phyloP scores from a whole-genome alignment of 2,113 vertebrate genomes.

The Tragelaphus imberbis region DNA sequence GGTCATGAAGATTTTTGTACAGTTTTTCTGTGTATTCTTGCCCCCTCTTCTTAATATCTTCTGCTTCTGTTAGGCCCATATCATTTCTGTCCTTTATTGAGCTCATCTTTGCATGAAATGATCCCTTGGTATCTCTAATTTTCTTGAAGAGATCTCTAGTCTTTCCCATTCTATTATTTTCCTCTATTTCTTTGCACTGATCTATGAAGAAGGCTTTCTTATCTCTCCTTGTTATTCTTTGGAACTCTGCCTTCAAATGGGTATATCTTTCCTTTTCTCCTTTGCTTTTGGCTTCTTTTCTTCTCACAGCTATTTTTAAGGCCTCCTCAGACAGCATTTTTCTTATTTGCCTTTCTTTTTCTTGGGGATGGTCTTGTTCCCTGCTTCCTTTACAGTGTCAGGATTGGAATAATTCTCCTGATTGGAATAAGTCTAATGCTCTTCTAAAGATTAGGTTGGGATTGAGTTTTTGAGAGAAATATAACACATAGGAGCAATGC shows the following conservation, averaged over 20 bases:
- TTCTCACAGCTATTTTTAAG: not conserved
- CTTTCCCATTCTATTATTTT: not conserved
- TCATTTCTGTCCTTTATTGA: not conserved
- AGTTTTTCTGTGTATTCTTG: not conserved
- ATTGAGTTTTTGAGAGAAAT: not conserved
- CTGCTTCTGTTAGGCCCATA: not conserved
- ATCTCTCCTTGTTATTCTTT: not conserved
- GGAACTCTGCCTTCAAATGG: not conserved
- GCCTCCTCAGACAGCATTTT: not conserved
- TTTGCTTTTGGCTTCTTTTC: not conserved
- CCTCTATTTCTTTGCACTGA: not conserved
- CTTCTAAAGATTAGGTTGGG: not conserved
- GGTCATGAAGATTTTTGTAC: not conserved
- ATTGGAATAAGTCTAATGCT: not conserved
- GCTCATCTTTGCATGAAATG: not conserved
- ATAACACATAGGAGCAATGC: not conserved
- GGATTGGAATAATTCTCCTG: not conserved
- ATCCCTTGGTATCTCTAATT: not conserved
- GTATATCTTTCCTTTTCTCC: not conserved
- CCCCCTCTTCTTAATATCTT: not conserved
- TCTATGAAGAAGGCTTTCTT: not conserved
- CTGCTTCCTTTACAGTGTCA: not conserved
- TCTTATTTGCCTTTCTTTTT: not conserved
- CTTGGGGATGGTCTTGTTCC: not conserved
- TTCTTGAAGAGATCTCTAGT: not conserved